Evolutionary conservation across 23 tunicate genomes (phyloP), one percentile per base, ranked within the genome.

Genomic region (Trididemnum nubilum): DNA sequence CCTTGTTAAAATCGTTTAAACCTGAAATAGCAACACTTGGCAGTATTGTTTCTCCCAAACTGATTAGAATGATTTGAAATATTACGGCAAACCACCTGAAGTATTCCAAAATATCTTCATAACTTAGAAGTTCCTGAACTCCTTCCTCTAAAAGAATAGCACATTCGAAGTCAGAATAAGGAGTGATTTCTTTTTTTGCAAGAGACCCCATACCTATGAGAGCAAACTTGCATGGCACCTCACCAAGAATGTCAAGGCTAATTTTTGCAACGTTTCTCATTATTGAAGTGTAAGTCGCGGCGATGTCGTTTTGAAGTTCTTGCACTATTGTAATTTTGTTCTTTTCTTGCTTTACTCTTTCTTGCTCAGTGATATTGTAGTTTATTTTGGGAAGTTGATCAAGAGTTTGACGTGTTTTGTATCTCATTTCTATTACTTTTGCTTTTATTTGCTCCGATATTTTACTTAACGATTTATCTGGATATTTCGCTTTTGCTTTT

Each of bases 21-120:
- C 67, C n/a, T 61, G 67, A 26, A 61, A 61, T 61, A 4, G 67
- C 67, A 21, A 61, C 67, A 61, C 67, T 61, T 61, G 67, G 67
- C 18, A 61, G 25, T 3, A 61, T 61, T 23, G 67, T 61, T 61
- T 61, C 67, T 61, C 67, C 67, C 29, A 61, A 61, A 61, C 67
- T 61, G 67, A 61, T 61, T 15, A 61, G 67, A 61, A 61, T 24
- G n/a, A 61, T 61, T 61, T 61, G 67, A 24, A 61, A 61, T 12
- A 61, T 61, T 3, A 61, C 67, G n/a, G 67, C 26, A 61, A 61
- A n/a, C 67, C 67, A 61, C 26, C 67, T 22, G 29, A 61, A 61
- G n/a, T 61, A 61, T 61, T 61, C 67, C 26, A 61, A 26, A 21
- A 24, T 21, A 3, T 61, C 28, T 61, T 61, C 28, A 61, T 61